A percentile compares a stretch with the other conserved stretches of the same genome.
These are phyloP conservation scores for Lagopus muta DNA, from an alignment of 2,113 vertebrate genomes.

Conservation along the genomic window DNA sequence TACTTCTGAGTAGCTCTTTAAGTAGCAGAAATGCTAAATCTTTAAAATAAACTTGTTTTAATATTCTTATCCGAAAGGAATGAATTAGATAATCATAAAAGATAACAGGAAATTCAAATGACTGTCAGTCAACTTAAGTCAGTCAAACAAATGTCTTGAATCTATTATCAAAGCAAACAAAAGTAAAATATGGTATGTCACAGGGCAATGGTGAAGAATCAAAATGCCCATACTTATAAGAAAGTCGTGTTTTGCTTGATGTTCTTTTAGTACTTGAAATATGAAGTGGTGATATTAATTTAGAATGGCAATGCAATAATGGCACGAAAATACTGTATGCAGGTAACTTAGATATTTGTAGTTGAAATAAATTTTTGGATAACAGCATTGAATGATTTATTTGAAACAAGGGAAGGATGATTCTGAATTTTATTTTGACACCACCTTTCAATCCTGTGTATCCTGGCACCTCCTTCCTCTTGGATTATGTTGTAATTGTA, in stretches of 20 bases:
- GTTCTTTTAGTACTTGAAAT: neutral
- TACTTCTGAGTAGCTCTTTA: neutral
- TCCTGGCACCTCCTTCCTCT: neutral
- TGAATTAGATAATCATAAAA: constrained; percentile 43
- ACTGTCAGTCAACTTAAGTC: neutral
- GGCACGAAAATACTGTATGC: neutral
- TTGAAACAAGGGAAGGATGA: neutral
- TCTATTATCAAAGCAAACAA: neutral
- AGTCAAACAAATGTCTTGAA: neutral
- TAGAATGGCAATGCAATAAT: neutral
- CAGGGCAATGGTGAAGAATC: neutral
- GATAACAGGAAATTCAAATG: neutral
- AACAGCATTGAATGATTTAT: neutral
- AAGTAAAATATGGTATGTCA: neutral
- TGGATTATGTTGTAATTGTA: neutral
- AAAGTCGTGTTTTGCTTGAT: neutral
- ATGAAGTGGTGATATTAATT: neutral
- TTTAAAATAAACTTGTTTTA: constrained; percentile 38
- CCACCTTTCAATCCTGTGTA: neutral
- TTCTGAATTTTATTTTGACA: neutral
- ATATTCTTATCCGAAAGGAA: constrained; percentile 37
- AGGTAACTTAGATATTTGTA: neutral
- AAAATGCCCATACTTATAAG: neutral
- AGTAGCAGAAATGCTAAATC: constrained; percentile 34
- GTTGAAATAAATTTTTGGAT: neutral